Evolutionary conservation across 2,888 invertebrate species (phyloP), one percentile per base, ranked within the genome.

Genomic region (Tiphia femorata): DNA sequence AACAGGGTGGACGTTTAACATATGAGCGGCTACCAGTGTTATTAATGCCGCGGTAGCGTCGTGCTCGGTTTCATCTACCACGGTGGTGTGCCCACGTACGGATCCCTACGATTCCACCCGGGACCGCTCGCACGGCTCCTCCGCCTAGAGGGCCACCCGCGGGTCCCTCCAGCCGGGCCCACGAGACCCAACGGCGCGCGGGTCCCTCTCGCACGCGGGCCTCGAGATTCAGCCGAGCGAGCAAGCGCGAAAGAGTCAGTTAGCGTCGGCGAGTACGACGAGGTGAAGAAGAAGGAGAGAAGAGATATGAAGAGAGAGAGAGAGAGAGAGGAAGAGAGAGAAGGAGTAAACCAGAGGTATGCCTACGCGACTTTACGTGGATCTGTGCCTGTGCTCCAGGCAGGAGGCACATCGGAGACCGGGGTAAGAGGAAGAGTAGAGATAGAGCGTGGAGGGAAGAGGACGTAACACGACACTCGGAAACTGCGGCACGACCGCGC

Each of bases 1-100:
- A 72, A 67, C 76, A 70, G 80, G 79, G 79, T 78, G 77, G 82
- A 82, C 82, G 79, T 82, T 81, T 82, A 82, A 82, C 81, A 82
- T 82, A 82, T 81, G 80, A 81, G 75, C 77, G 71, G 82, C 82
- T 82, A 82, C 81, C 80, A 80, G 82, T 80, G 79, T 82, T 82
- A 82, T 82, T 82, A 82, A 82, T 82, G 80, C 80, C 70, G 62
- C 66, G 75, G 73, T 71, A 75, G 76, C 71, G 73, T 77, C 74
- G 77, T 78, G 75, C 76, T 75, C 76, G 72, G 76, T 78, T 78
- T 78, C 76, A 72, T 65, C 55, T 54, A 49, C 69, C 62, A n/a
- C n/a, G n/a, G n/a, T n/a, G n/a, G n/a, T n/a, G 72, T 62, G 66
- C 61, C 64, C 69, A 69, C 67, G 72, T 70, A 71, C 71, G 67